These are phyloP conservation scores for Anthrax anthrax DNA, from an alignment of 2,888 invertebrate genomes.

Conservation along the genomic window DNA sequence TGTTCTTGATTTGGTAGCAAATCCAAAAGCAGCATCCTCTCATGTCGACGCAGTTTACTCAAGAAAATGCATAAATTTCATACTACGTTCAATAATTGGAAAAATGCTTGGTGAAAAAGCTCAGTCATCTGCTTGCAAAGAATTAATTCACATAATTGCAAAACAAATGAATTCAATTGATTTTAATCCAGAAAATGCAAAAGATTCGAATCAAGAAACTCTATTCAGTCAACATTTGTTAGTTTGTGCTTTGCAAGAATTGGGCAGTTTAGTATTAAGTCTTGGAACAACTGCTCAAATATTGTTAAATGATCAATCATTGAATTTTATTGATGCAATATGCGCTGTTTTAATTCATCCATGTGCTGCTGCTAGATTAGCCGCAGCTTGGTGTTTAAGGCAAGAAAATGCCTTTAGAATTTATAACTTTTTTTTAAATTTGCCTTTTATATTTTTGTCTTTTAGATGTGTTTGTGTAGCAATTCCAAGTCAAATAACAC, in stretches of 20 bases:
- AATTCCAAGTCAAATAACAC: slow-evolving; percentile 87
- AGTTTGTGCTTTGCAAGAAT: slow-evolving; percentile 84
- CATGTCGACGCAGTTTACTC: slow-evolving; percentile 98
- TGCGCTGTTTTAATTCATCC: slow-evolving; percentile 76
- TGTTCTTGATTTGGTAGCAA: slow-evolving; percentile 83
- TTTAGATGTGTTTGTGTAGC: slow-evolving; percentile 77
- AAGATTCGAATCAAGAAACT: slow-evolving; percentile 82
- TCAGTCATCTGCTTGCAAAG: slow-evolving; percentile 88
- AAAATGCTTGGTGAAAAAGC: slow-evolving; percentile 94
- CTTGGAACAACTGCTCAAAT: slow-evolving; percentile 91
- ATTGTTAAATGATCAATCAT: slow-evolving; percentile 72
- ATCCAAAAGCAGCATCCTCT: slow-evolving; percentile 87
- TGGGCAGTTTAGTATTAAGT: slow-evolving; percentile 76
- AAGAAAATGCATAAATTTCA: slow-evolving; percentile 92
- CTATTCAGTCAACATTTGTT: slow-evolving; percentile 79
- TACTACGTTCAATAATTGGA: slow-evolving; percentile 79
- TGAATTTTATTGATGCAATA: slow-evolving; percentile 50
- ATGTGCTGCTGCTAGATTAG: slow-evolving; percentile 80
- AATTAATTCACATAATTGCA: slow-evolving; percentile 78
- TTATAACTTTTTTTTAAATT: neutral
- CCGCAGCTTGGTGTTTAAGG: slow-evolving; percentile 85
- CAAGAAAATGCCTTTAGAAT: no score
- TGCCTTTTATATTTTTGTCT: neutral
- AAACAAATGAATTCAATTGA: slow-evolving; percentile 93
- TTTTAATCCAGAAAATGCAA: slow-evolving; percentile 82